Evolutionary conservation across 1,140 invertebrate species (phyloP).

Genomic region (Paralvinella palmiformis): DNA sequence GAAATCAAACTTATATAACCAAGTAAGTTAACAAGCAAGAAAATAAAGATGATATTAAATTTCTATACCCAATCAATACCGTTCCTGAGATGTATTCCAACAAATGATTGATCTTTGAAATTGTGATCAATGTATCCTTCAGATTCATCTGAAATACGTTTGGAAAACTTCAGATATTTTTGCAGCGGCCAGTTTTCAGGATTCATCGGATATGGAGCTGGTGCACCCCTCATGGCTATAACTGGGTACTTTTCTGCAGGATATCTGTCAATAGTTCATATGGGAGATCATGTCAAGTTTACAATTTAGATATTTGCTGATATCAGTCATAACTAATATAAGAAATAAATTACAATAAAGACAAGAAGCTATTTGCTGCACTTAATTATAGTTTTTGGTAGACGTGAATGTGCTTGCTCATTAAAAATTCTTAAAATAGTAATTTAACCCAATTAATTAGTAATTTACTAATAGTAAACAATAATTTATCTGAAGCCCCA

Average conservation of each 20-base stretch:
- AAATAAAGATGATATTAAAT: neutral
- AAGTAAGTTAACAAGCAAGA: neutral
- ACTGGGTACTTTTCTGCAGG: slow-evolving; percentile 61
- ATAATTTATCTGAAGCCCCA: too few species aligned
- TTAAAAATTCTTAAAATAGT: too few species aligned
- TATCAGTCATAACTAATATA: too few species aligned
- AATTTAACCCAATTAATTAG: too few species aligned
- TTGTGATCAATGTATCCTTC: slow-evolving; percentile 67
- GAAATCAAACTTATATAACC: slow-evolving; percentile 4
- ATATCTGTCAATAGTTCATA: slow-evolving; percentile 56
- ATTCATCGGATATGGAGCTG: slow-evolving; percentile 89
- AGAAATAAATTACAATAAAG: too few species aligned
- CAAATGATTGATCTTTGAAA: slow-evolving; percentile 67
- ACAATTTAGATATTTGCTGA: too few species aligned
- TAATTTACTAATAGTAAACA: too few species aligned
- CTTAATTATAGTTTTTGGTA: too few species aligned
- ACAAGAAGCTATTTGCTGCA: too few species aligned
- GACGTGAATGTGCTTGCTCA: too few species aligned
- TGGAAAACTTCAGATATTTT: slow-evolving; percentile 78
- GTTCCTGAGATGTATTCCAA: slow-evolving; percentile 92
- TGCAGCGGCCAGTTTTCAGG: slow-evolving; percentile 74
- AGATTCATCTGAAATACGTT: slow-evolving; percentile 62
- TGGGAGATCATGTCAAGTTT: too few species aligned
- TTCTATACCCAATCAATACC: slow-evolving; percentile 85
- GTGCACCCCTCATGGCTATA: slow-evolving; percentile 70